Base-by-base conservation (phyloP, 2,888 invertebrate species). In the Blastobasis adustella region DNA sequence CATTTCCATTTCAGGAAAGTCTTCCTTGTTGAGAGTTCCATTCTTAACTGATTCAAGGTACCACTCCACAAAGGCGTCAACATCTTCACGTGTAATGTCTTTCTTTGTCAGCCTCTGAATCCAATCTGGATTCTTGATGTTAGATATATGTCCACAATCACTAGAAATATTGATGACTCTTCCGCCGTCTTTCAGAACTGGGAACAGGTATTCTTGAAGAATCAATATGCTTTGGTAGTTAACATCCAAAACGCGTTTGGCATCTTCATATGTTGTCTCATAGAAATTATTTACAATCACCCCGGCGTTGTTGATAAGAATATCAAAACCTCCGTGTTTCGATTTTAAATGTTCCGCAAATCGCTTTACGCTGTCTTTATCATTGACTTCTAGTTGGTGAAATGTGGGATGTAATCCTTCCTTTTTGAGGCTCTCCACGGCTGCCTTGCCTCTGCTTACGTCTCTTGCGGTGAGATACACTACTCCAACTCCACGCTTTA, bases 391-490 rank as follows among this genome's bases (percentile, higher is more conserved):
- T 4, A 72, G 58, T 57, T 67, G 67, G 49, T 66, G 59, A 3
- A 66, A 69, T 4, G 50, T 38, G 6, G 90, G 83, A 41, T 79
- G 74, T 0, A 79, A 71, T 5, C 86, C 86, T 53, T 89, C 74
- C 58, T 85, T 74, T 48, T 90, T 84, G 2, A 93, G 69, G 50
- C 85, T 69, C 46, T 82, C 71, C 0, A 92, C 83, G 10, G 92
- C 92, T 46, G 73, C 77, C 58, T 78, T 60, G 4, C 93, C 93
- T 55, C 90, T 73, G 1, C 58, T 67, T 36, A 74, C 74, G 71
- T 92, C 89, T 60, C 92, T 80, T 2, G 92, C 83, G 41, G 93
- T 93, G 45, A 94, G 69, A 69, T 92, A 92, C 1, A 94, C 93
- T 52, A 79, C 76, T 4, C 91, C 92, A 55, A 91, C 76, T 62